Evolutionary conservation across 2,113 vertebrate species (phyloP), one percentile per base, ranked within the genome.

Genomic region (Maccullochella peelii): DNA sequence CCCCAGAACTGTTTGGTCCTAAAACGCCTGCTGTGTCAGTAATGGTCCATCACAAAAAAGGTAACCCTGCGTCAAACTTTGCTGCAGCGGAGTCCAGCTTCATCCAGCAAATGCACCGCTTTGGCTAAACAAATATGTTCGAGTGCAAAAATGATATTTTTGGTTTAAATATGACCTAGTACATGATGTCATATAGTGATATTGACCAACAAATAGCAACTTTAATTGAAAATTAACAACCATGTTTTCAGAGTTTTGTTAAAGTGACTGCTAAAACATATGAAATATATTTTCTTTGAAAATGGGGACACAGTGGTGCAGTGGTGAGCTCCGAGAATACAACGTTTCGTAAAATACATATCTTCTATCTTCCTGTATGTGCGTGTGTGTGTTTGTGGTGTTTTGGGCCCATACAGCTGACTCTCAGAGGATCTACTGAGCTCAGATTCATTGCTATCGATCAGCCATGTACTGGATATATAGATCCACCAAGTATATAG

Each of bases 381-480:
- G 21, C n/a, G 62, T 42, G 61, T 63, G 71, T 62, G 30, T 63
- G 33, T 63, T n/a, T 74, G 55, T 54, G 72, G 30, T 44, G 68
- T 15, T 79, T 52, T n/a, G 12, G 27, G 33, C 42, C 38, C 38
- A 54, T 68, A 33, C 44, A 52, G 73, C 63, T 38, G 76, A 81
- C 82, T 88, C 88, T 88, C 88, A 72, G 80, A 90, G 90, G 90
- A 90, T 91, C 91, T 71, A 66, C 82, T 66, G 75, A 85, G 77
- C 83, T 89, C 80, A 86, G 91, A 91, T 93, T 93, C 86, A 95
- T 92, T 80, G 86, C 84, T 88, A 94, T 95, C 23, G 90, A 95
- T 86, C 86, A 91, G 71, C 59, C 86, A 94, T 89, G 89, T 87
- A 94, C 91, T 94, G 91, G 91, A 94, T 94, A 92, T 95, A 95